Evolutionary conservation across 2,888 invertebrate species (phyloP).

Genomic region (Alviniconcha strummeri): DNA sequence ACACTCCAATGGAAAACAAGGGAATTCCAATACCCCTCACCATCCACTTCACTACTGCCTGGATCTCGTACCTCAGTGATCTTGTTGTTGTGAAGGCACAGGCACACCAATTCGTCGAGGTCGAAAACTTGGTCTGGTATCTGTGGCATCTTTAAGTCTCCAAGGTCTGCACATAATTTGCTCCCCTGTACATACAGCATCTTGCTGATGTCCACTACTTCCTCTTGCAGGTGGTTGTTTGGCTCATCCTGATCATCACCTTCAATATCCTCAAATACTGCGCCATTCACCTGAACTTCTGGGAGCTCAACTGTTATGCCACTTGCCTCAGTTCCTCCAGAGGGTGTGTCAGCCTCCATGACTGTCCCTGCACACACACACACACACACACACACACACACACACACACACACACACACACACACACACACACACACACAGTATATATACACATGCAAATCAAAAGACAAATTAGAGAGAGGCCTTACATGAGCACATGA

Average conservation of each 20-base stretch:
- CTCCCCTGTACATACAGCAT: conserved; percentile 46
- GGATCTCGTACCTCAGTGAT: conserved; percentile 44
- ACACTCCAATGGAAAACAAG: too few relatives aligned
- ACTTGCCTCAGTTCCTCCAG: background rate
- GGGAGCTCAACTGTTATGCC: background rate
- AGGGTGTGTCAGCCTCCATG: background rate
- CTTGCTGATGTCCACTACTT: conserved; percentile 47
- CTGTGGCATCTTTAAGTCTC: conserved; percentile 43
- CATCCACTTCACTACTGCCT: too few relatives aligned
- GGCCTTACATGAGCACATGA: background rate
- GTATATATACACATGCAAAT: background rate
- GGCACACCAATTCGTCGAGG: conserved; percentile 51
- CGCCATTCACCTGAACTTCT: conserved; percentile 10
- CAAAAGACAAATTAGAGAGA: too few relatives aligned
- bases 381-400: conserved; percentile 13
- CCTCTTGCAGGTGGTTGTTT: conserved; percentile 26
- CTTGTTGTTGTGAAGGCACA: conserved; percentile 61
- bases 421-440: conserved; percentile 4
- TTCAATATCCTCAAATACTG: background rate
- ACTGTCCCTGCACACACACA: background rate
- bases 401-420: conserved; percentile 23
- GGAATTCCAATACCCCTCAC: too few relatives aligned
- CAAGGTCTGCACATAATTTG: conserved; percentile 52
- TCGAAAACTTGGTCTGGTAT: conserved; percentile 55
- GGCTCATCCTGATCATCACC: background rate